These are phyloP conservation scores for Morinoia aosen DNA, from an alignment of 2,888 invertebrate genomes.

Conservation along the genomic window DNA sequence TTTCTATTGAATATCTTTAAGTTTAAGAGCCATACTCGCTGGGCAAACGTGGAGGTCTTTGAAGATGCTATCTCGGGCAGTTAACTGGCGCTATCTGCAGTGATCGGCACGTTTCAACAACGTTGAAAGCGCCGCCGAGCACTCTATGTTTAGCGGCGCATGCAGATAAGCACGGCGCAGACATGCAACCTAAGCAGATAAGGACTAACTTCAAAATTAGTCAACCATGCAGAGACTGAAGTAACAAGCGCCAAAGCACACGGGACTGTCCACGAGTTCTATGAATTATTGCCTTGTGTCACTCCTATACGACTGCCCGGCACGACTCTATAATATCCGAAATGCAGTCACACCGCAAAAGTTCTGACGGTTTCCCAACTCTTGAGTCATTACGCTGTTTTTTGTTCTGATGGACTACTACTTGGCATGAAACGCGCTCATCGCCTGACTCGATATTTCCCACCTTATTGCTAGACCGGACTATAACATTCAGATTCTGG, in stretches of 20 bases:
- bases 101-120: constrained; percentile 15
- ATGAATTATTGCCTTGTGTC: constrained; percentile 12
- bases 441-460: neutral
- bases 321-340: neutral
- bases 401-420: neutral
- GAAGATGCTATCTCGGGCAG: constrained; percentile 49
- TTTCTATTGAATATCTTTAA: constrained; percentile 19
- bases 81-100: constrained; percentile 35
- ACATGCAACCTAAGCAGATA: constrained; percentile 45
- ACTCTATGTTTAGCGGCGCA: constrained; percentile 22
- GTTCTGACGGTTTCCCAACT: neutral
- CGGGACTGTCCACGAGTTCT: neutral
- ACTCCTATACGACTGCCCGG: neutral
- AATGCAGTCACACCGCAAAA: neutral
- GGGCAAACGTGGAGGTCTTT: constrained; percentile 36
- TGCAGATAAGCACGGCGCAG: constrained; percentile 31
- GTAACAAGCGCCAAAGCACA: neutral
- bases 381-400: neutral
- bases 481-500: neutral
- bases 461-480: neutral
- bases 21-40: neutral
- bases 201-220: constrained; percentile 24
- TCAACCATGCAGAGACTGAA: constrained; percentile 22
- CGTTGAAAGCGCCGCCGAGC: constrained; percentile 38
- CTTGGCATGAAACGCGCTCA: neutral